phyloP scores from a whole-genome alignment of 2,888 invertebrate species.

The Piscicola geometra region DNA sequence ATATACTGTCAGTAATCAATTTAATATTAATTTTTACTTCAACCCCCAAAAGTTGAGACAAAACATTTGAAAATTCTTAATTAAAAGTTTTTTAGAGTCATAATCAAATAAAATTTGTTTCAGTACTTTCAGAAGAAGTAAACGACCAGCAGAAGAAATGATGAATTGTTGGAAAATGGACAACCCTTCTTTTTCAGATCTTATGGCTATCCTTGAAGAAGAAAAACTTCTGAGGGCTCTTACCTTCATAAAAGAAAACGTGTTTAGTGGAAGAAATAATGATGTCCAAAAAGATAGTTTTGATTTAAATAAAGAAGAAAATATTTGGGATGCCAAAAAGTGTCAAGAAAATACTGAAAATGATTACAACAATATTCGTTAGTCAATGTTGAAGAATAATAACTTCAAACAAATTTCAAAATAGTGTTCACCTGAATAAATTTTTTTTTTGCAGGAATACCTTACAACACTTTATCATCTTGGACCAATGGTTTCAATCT shows the following conservation, averaged over 20 bases:
- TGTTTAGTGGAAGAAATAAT: not conserved
- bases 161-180: constrained; percentile 33
- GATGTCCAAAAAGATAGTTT: not conserved
- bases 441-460: constrained; percentile 1
- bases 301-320: no score
- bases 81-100: no score
- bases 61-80: no score
- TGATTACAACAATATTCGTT: no score
- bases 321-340: no score
- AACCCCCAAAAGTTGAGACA: no score
- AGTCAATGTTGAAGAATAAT: not conserved
- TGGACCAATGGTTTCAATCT: constrained; percentile 27
- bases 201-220: constrained; percentile 29
- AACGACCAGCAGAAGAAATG: constrained; percentile 29
- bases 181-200: constrained; percentile 26
- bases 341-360: no score
- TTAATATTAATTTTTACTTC: no score
- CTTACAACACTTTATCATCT: constrained; percentile 15
- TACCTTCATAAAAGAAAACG: constrained; percentile 20
- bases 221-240: constrained; percentile 22
- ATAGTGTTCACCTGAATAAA: no score
- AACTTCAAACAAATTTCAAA: no score
- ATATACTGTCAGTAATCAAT: constrained; percentile 18
- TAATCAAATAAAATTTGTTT: no score
- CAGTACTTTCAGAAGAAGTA: constrained; percentile 12